Conservation (phyloP, 2,888 invertebrate genomes). For the Andrena fulva region DNA sequence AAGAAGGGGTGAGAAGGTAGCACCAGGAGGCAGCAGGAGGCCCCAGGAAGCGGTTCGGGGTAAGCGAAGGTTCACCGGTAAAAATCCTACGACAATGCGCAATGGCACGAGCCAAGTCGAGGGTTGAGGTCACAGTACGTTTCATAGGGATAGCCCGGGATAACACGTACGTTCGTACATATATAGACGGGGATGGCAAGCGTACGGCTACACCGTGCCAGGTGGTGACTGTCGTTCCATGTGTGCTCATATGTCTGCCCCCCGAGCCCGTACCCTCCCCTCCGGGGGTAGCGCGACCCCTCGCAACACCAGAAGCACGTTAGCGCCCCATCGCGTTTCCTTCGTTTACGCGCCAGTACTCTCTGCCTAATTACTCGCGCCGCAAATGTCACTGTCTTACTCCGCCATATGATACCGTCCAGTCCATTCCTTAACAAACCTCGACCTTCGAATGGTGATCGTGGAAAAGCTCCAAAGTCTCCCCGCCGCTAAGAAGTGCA, state of each 20-base stretch:
- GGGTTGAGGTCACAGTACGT: slow-evolving; percentile 68
- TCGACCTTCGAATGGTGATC: not conserved
- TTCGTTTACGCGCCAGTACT: slow-evolving; percentile 47
- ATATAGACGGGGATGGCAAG: slow-evolving; percentile 68
- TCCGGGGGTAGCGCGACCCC: slow-evolving; percentile 67
- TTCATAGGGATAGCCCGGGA: slow-evolving; percentile 58
- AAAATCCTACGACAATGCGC: slow-evolving; percentile 77
- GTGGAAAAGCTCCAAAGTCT: no score
- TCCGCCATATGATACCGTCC: not conserved
- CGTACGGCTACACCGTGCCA: slow-evolving; percentile 78
- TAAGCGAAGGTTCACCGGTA: no score
- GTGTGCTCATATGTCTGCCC: slow-evolving; percentile 76
- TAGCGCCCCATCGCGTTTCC: slow-evolving; percentile 53
- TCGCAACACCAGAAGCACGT: slow-evolving; percentile 53
- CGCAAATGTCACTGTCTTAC: not conserved
- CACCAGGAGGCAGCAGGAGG: no score
- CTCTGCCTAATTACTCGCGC: slow-evolving; percentile 40
- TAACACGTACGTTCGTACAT: slow-evolving; percentile 7
- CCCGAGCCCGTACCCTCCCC: slow-evolving; percentile 56
- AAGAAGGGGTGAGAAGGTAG: no score
- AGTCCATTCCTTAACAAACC: not conserved
- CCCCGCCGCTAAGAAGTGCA: no score
- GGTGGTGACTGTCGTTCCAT: slow-evolving; percentile 82
- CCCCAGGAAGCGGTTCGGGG: no score
- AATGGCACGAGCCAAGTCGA: slow-evolving; percentile 82